These are phyloP conservation scores for Atherinomorus stipes DNA, from an alignment of 2,113 vertebrate species.

Conservation along the genomic window DNA sequence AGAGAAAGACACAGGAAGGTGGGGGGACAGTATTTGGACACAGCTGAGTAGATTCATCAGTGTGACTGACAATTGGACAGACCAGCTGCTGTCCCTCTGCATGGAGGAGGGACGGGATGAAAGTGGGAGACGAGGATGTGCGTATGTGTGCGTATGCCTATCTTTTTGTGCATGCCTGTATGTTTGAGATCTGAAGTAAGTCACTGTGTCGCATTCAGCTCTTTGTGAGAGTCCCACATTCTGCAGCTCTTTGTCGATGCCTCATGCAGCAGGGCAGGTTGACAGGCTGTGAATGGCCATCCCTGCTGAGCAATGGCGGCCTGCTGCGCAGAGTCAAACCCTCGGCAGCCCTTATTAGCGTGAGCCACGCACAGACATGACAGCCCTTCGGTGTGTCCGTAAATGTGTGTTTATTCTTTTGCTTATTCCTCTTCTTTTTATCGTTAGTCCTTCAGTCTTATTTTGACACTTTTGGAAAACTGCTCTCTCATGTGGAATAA, in stretches of 20 bases:
- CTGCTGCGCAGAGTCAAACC: constrained; percentile 77
- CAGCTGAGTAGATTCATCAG: constrained; percentile 66
- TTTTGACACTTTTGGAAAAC: constrained; percentile 37
- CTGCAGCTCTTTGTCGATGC: constrained; percentile 71
- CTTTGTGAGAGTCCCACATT: constrained; percentile 71
- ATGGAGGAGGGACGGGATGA: constrained; percentile 51
- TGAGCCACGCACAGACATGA: constrained; percentile 70
- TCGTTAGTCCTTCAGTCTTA: constrained; percentile 21
- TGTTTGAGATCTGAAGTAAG: constrained; percentile 73
- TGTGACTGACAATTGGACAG: constrained; percentile 68
- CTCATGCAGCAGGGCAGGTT: constrained; percentile 62
- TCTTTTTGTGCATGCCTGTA: constrained; percentile 63
- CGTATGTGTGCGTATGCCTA: constrained; percentile 43
- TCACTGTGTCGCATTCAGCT: constrained; percentile 70
- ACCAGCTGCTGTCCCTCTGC: constrained; percentile 72
- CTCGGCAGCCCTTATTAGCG: constrained; percentile 80
- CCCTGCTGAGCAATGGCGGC: constrained; percentile 75
- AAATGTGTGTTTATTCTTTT: constrained; percentile 28
- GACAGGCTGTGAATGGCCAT: constrained; percentile 79
- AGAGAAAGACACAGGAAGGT: not conserved
- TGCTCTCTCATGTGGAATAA: constrained; percentile 46
- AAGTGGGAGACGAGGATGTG: constrained; percentile 53
- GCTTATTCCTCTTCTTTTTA: constrained; percentile 31
- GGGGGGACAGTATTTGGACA: constrained; percentile 57
- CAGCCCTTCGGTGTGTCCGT: constrained; percentile 32